phyloP scores from a whole-genome alignment of 2,113 vertebrate species.

The Oreocharis arfaki region DNA sequence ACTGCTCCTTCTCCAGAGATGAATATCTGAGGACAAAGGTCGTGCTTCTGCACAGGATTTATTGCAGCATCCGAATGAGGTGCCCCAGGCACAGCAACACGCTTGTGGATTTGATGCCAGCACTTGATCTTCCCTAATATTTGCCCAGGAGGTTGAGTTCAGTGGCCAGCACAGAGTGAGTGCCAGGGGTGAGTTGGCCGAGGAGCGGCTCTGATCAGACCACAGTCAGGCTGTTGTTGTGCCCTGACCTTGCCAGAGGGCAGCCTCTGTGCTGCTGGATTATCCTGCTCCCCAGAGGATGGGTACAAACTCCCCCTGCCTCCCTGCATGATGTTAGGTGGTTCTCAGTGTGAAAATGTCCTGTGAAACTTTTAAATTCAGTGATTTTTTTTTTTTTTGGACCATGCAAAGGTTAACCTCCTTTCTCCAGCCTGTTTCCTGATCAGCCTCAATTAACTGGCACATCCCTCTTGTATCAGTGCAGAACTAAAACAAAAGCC shows the following conservation, averaged over 20 bases:
- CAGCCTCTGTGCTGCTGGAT: background rate
- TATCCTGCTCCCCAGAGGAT: background rate
- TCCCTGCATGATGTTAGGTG: background rate
- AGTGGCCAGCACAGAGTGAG: background rate
- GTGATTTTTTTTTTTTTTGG: too few relatives aligned
- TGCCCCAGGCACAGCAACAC: background rate
- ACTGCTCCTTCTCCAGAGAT: background rate
- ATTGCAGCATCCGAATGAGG: background rate
- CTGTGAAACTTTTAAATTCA: background rate
- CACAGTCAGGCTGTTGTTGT: background rate
- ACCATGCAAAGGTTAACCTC: background rate
- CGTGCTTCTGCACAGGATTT: background rate
- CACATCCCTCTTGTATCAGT: fast-evolving
- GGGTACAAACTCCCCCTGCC: background rate
- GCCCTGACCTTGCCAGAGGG: background rate
- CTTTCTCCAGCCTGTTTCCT: background rate
- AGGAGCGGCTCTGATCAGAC: background rate
- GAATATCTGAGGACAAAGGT: background rate
- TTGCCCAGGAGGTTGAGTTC: background rate
- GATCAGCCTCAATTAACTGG: background rate
- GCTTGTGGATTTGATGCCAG: background rate
- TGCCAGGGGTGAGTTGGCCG: background rate
- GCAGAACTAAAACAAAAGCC: background rate
- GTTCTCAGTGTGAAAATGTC: background rate
- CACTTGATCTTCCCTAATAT: background rate